Evolutionary conservation across 2,888 invertebrate genomes (phyloP), one percentile per base, ranked within the genome.

Genomic region (Neuroscelio doddi): DNA sequence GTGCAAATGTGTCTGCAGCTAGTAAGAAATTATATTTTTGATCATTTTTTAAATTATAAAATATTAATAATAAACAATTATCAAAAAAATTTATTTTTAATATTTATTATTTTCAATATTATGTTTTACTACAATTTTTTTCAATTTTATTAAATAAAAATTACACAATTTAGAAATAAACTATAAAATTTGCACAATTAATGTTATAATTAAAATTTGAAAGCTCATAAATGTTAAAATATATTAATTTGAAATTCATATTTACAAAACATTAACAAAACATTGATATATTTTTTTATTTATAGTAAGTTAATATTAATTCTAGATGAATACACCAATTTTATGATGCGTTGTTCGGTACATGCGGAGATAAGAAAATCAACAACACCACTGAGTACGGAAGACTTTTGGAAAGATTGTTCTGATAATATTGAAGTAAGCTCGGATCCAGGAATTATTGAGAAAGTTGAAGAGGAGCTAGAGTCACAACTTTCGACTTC

Each of bases 401-500:
- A 80, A 45, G 64, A 79, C n/a, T 81, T 79, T 68, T 83, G 83
- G 83, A 71, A 69, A 29, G 76, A 80, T 53, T 41, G 57, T 9
- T 71, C 73, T 0, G 75, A 76, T 34, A 74, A 65, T 56, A 68
- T 70, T 30, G 39, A 52, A 27, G 52, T 68, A 7, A 10, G 39
- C 9, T n/a, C 49, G 3, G 46, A 56, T 14, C 12, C 9, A 4
- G n/a, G 8, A 26, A 26, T 26, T 4, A 9, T 3, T 4, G 30
- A 30, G 3, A 4, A 4, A 10, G 2, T 30, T 10, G 30, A 3
- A 9, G 9, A 30, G 26, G 9, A 30, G 2, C n/a, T n/a, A n/a
- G n/a, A n/a, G n/a, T n/a, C n/a, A n/a, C n/a, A n/a, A n/a, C n/a
- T n/a, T n/a, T n/a, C n/a, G n/a, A n/a, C n/a, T n/a, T n/a, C n/a